Base-by-base conservation (phyloP, 2,797 vertebrate species). In the Lagodon rhomboides region DNA sequence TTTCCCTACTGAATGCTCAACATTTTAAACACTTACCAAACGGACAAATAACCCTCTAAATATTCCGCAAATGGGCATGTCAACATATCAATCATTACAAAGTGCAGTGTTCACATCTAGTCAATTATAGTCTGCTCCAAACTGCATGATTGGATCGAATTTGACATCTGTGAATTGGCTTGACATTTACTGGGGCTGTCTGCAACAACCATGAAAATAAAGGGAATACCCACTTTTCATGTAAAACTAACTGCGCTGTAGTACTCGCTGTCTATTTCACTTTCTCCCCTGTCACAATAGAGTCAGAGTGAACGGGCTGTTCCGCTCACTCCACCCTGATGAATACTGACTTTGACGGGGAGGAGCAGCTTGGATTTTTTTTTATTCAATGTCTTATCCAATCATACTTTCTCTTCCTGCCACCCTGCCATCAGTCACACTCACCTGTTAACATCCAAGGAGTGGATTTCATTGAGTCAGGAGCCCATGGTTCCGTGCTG, bases 271-370 rank as follows among this genome's bases (percentile, higher is more conserved):
- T 68, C 72, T 83, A 8, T 66, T 67, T 62, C 51, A 66, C 67
- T 59, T 34, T 61, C 18, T 43, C 23, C 67, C 22, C 50, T 70
- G 30, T 65, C 61, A 64, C 43, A 75, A 41, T 55, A 68, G 64
- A 60, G 59, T 60, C 44, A 46, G 50, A 68, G 68, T 65, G 70
- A 79, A 69, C 1, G 15, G 80, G 51, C 18, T 68, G 61, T 75
- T 78, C 65, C 22, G 20, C 54, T 69, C 68, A 64, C 4, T n/a
- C 34, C 47, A 60, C 68, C 27, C 50, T 79, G 71, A 85, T 73
- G 56, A 83, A 78, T 84, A 84, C 53, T 47, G 61, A 70, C 46
- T 77, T 72, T 76, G 73, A 85, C 13, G 0, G 23, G 38, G 49
- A 68, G 68, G 61, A 74, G 55, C 41, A 66, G 58, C 62, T 70